A percentile compares a stretch with the other conserved stretches of the same genome.
These are phyloP conservation scores for Crematogaster levior DNA, from an alignment of 2,888 invertebrate species.

Conservation along the genomic window DNA sequence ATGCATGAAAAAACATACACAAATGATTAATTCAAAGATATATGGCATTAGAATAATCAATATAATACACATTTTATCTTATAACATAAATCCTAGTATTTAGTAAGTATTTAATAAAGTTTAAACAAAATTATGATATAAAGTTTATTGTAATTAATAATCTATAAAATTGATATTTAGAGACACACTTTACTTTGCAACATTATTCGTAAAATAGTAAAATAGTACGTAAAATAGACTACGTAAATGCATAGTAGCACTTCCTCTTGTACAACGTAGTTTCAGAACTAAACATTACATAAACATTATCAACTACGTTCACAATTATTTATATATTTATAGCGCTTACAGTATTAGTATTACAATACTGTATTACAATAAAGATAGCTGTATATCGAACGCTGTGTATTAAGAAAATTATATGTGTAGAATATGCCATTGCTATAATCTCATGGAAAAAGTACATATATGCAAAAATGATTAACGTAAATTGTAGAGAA, in stretches of 20 bases:
- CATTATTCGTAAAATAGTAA: not conserved
- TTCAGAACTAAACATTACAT: constrained; percentile 2
- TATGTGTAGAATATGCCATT: not conserved
- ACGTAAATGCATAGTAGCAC: not conserved
- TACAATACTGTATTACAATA: not conserved
- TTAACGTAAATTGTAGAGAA: not conserved
- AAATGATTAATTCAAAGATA: not conserved
- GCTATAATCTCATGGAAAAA: not conserved
- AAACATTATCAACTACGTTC: not conserved
- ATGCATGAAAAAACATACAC: not conserved
- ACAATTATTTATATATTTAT: not conserved
- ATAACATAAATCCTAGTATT: not conserved
- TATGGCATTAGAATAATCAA: not conserved
- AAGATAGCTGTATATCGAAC: not conserved
- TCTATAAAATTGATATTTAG: not conserved
- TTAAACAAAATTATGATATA: not conserved
- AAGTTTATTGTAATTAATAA: not conserved
- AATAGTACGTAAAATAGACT: too few species aligned
- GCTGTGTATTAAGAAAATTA: not conserved
- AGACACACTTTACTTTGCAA: not conserved
- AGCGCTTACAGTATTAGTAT: not conserved
- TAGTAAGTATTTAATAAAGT: not conserved
- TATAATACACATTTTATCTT: not conserved
- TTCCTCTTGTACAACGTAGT: not conserved
- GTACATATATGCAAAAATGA: not conserved